phyloP scores from a whole-genome alignment of 2,113 vertebrate genomes.

The Tragulus kanchil region DNA sequence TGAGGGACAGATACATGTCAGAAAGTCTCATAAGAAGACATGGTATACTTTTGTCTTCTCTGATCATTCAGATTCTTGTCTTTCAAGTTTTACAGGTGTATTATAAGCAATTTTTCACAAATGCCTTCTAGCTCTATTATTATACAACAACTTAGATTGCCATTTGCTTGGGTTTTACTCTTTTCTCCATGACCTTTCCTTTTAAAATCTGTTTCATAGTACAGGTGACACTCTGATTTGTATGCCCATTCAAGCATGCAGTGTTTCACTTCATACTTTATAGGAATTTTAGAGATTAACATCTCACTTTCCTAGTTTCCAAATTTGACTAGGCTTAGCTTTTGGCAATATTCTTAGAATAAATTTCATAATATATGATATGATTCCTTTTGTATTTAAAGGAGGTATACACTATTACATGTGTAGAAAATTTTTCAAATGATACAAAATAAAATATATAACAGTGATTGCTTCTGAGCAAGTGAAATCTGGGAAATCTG shows the following conservation, averaged over 20 bases:
- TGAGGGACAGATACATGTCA: neutral
- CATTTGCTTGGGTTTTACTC: neutral
- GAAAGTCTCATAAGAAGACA: neutral
- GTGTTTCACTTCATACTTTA: neutral
- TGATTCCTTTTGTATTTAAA: neutral
- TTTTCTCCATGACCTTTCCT: neutral
- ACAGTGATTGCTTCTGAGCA: neutral
- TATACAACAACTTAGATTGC: neutral
- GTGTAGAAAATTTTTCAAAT: neutral
- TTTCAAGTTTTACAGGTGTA: neutral
- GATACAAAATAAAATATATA: neutral
- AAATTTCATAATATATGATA: neutral
- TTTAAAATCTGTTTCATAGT: neutral
- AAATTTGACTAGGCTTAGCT: neutral
- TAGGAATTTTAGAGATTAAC: neutral
- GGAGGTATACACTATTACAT: neutral
- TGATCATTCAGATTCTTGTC: neutral
- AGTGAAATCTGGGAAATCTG: neutral
- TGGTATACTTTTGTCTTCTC: neutral
- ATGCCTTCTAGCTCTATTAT: neutral
- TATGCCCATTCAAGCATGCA: neutral
- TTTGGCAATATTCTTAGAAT: neutral
- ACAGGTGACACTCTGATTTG: neutral
- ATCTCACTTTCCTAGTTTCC: neutral
- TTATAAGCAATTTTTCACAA: neutral